Evolutionary conservation across 2,888 invertebrate species (phyloP).

Genomic region (Pristionchus fissidentatus): DNA sequence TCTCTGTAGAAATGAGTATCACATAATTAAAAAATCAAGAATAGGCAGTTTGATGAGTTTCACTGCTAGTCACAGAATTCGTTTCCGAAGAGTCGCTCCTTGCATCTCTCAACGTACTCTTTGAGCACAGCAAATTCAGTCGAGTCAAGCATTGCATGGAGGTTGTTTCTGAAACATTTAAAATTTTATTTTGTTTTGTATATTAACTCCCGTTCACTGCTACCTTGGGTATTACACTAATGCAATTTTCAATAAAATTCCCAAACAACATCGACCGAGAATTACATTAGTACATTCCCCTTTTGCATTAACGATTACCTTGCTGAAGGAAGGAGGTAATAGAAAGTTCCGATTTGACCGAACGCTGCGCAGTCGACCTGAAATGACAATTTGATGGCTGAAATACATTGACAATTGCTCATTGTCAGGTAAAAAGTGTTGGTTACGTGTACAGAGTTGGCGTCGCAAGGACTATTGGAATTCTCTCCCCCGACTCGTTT

Average conservation of each 20-base stretch:
- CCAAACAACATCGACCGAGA: too few species aligned
- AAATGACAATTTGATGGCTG: too few species aligned
- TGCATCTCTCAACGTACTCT: background rate
- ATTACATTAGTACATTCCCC: too few species aligned
- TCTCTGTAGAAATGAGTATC: too few species aligned
- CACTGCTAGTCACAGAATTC: slow-evolving; percentile 4
- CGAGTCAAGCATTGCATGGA: background rate
- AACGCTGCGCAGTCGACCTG: too few species aligned
- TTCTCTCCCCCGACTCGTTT: too few species aligned
- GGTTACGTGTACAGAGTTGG: background rate
- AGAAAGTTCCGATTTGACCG: too few species aligned
- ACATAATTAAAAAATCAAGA: background rate
- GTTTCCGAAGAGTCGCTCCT: background rate
- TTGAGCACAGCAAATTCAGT: background rate
- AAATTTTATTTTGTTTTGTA: background rate
- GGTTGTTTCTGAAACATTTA: background rate
- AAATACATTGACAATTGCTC: background rate
- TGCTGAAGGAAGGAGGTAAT: too few species aligned
- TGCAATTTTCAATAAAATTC: too few species aligned
- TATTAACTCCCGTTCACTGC: too few species aligned
- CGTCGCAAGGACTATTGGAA: background rate
- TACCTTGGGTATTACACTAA: too few species aligned
- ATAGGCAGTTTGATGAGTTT: background rate
- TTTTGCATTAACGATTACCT: too few species aligned
- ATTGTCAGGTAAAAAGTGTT: background rate